These are phyloP conservation scores for Takifugu rubripes DNA, from an alignment of 2,797 vertebrate genomes.

Conservation along the genomic window DNA sequence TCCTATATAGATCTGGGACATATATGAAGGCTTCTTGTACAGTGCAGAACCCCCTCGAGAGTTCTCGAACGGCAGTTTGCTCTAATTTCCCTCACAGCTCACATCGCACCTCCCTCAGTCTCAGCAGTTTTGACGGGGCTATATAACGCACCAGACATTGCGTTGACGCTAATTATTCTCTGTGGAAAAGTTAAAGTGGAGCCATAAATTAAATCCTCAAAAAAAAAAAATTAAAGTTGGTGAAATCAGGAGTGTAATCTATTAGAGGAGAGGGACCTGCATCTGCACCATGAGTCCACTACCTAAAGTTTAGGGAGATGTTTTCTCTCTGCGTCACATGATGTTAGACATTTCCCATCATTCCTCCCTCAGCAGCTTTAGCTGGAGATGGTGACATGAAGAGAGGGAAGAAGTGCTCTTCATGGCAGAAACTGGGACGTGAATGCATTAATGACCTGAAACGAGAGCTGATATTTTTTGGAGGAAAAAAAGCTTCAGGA, in stretches of 20 bases:
- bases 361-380: neutral
- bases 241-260: too few species aligned
- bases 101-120: slow-evolving; percentile 31
- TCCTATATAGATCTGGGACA: slow-evolving; percentile 46
- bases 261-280: too few species aligned
- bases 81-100: slow-evolving; percentile 33
- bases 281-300: slow-evolving; percentile 15
- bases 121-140: slow-evolving; percentile 24
- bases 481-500: slow-evolving; percentile 2
- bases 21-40: slow-evolving; percentile 45
- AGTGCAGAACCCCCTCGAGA: slow-evolving; percentile 29
- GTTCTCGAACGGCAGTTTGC: slow-evolving; percentile 23
- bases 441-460: slow-evolving; percentile 31
- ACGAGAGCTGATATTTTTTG: slow-evolving; percentile 1
- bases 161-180: slow-evolving; percentile 31
- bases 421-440: slow-evolving; percentile 6
- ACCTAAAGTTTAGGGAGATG: slow-evolving; percentile 31
- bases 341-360: slow-evolving; percentile 24
- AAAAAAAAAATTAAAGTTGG: too few species aligned
- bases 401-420: slow-evolving; percentile 20
- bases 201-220: too few species aligned
- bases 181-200: neutral
- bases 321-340: slow-evolving; percentile 4
- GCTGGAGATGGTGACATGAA: too few species aligned
- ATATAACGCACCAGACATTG: slow-evolving; percentile 11